Base-by-base conservation (phyloP, 1,140 invertebrate species). In the Calephelis virginiensis region DNA sequence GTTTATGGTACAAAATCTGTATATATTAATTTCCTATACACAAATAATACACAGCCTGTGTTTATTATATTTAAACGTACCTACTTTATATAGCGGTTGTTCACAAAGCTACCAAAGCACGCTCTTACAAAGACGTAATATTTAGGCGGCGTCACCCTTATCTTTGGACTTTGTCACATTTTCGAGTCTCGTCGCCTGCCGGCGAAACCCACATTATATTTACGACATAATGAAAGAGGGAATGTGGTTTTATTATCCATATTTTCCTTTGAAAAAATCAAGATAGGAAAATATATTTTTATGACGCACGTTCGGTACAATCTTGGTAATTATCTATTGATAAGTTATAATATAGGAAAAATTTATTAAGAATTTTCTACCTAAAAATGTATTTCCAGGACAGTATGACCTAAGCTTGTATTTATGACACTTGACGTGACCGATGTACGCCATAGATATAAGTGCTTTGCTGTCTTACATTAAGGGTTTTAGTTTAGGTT, bases 191-290 rank as follows among this genome's bases (percentile, higher is more conserved):
- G 53, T 38, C 53, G 53, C 12, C 53, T 17, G 53, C 6, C 53
- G 53, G 53, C 28, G 53, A 59, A 38, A 59, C 28, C 28, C 53
- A 59, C 53, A 59, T 59, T 59, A 59, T 12, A 59, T 59, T 59
- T 38, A 59, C 17, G 53, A n/a, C 37, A 59, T 59, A 37, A 59
- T 59, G 37, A 59, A 59, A 38, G 17, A 59, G 28, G 7, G 53
- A 38, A 59, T 59, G 8, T 59, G 53, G 28, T 59, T 59, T 59
- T 38, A 37, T 59, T 59, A 59, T 59, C 10, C n/a, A 59, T 37
- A 37, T 59, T 59, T 59, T 59, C 28, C 53, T 59, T 38, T 59
- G 17, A 38, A 37, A 59, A 59, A 59, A 38, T 38, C n/a, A 38
- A 59, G 53, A 59, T 59, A 59, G 2, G 53, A 37, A 56, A 56